Percentiles rank a stretch among this genome's conserved stretches.
Evolutionary conservation across 2,888 invertebrate genomes (phyloP).

Genomic region (Lasioglossum zephyrum): DNA sequence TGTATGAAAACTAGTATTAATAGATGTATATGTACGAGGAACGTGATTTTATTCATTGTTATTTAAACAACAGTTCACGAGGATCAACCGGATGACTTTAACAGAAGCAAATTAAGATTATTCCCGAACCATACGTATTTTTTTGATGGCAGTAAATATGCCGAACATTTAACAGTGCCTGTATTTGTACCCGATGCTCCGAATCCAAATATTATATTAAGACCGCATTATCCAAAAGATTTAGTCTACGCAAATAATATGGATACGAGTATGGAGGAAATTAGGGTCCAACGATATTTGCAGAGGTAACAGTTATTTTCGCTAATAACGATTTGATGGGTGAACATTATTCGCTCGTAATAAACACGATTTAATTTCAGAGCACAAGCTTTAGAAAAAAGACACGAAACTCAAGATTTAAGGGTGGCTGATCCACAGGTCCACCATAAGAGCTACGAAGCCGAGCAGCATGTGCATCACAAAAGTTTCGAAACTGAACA

Average conservation of each 20-base stretch:
- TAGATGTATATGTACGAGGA: too few species aligned
- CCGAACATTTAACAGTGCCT: constrained; percentile 75
- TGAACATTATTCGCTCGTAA: neutral
- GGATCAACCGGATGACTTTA: constrained; percentile 84
- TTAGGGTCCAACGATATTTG: constrained; percentile 87
- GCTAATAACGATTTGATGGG: too few species aligned
- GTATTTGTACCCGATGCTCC: constrained; percentile 77
- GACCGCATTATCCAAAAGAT: constrained; percentile 81
- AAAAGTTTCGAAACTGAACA: constrained; percentile 56
- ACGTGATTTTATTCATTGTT: neutral
- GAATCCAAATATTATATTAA: constrained; percentile 77
- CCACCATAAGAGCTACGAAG: constrained; percentile 53
- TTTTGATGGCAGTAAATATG: constrained; percentile 79
- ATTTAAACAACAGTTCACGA: constrained; percentile 86
- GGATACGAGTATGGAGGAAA: constrained; percentile 92
- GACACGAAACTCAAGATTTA: constrained; percentile 49
- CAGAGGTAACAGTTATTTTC: constrained; percentile 66
- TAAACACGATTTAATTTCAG: constrained; percentile 25
- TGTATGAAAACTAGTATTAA: constrained; percentile 6
- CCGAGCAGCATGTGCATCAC: constrained; percentile 42
- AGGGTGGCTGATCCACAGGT: constrained; percentile 46
- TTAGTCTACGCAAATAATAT: constrained; percentile 87
- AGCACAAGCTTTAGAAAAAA: constrained; percentile 48
- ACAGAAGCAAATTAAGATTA: constrained; percentile 76
- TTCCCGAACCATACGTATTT: constrained; percentile 79